Percentiles rank a stretch among this genome's conserved stretches.
phyloP scores from a whole-genome alignment of 2,888 invertebrate species.

The Melanostoma mellinum region DNA sequence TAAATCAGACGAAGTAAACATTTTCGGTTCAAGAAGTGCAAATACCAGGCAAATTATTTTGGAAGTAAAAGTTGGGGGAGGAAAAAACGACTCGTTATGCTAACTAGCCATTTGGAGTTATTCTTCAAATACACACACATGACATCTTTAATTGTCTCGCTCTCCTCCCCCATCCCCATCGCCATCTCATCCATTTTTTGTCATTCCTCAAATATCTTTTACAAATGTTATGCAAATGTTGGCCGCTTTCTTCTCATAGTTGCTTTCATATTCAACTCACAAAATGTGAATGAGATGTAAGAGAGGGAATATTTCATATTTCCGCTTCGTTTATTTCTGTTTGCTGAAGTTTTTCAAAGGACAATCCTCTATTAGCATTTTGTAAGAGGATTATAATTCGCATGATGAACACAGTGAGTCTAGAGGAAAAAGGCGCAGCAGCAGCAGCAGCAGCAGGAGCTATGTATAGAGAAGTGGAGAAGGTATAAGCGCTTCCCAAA shows the following conservation, averaged over 20 bases:
- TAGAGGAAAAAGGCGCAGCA: neutral
- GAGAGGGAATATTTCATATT: constrained; percentile 55
- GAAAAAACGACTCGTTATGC: constrained; percentile 8
- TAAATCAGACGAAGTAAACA: neutral
- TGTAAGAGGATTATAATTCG: constrained; percentile 71
- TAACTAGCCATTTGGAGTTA: constrained; percentile 9
- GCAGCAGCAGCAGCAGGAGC: neutral
- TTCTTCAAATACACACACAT: constrained; percentile 12
- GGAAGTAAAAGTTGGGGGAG: constrained; percentile 3
- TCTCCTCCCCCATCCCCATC: neutral
- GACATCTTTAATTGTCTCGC: constrained; percentile 20
- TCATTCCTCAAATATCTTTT: constrained; percentile 18
- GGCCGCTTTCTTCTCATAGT: neutral
- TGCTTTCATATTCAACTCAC: constrained; percentile 47
- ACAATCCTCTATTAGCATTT: constrained; percentile 70
- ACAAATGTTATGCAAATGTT: constrained; percentile 36
- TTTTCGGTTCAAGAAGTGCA: constrained; percentile 5
- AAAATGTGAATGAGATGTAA: constrained; percentile 34
- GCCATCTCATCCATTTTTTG: neutral
- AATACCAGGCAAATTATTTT: constrained; percentile 12
- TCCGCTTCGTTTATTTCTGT: constrained; percentile 68
- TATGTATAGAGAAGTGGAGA: neutral
- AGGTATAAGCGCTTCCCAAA: constrained; percentile 30
- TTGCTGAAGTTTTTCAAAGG: constrained; percentile 62
- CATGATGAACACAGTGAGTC: constrained; percentile 47